Base-by-base conservation (phyloP, 2,888 invertebrate species). In the Himalopsyche kuldschensis region DNA sequence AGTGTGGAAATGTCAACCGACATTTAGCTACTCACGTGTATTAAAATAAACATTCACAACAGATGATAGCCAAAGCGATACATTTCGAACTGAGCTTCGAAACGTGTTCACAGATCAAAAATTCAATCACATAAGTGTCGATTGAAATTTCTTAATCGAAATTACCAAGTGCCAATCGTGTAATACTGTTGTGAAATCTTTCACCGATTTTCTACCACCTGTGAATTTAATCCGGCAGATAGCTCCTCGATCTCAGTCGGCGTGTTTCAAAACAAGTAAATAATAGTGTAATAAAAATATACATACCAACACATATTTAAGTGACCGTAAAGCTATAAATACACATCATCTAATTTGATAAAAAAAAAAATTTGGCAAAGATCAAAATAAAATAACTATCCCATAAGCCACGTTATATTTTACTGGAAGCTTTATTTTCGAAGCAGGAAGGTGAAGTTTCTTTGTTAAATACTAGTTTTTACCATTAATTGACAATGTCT, bases 391-490 rank as follows among this genome's bases (percentile, higher is more conserved):
- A 85, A 80, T 78, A 79, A 81, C 75, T 35, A 30, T 80, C 80
- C 46, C 79, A 80, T 85, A 80, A 80, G 82, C 83, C 79, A 79
- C 80, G 85, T 63, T 82, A 84, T 83, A 80, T 85, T 80, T 81
- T 80, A 27, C 17, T 46, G 31, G 78, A 76, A 80, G 78, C 78
- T 80, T 46, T 75, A 83, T 87, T 80, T 84, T 83, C 84, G 17
- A 69, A 69, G 69, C 69, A 30, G 69, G 69, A 69, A 69, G 69
- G 69, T 69, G 69, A 24, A 69, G 69, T 69, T 69, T 30, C 30
- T 69, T 41, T 69, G 69, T 69, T 30, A 11, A 69, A 69, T 30
- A 27, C 10, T 30, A 27, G 27, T 69, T 27, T 27, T 69, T n/a
- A 30, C 3, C n/a, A 15, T 10, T 30, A 15, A 69, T 69, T 69